Evolutionary conservation across 2,888 invertebrate species (phyloP).

Genomic region (Sesamia inferens): DNA sequence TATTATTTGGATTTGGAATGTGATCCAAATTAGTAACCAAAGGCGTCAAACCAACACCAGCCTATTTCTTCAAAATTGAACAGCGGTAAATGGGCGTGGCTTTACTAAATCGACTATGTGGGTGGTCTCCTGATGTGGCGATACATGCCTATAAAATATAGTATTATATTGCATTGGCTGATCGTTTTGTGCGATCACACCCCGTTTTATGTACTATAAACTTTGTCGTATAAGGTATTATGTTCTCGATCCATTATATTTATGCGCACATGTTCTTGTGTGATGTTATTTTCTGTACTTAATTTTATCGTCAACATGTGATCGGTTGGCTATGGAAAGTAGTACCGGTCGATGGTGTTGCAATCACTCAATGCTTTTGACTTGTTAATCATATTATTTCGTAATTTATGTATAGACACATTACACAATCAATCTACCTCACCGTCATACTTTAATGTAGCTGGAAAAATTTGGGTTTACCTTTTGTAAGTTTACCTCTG

Average conservation of each 20-base stretch:
- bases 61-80: conserved; percentile 81
- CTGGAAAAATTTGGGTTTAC: neutral
- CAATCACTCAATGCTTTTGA: neutral
- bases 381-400: neutral
- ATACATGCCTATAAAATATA: conserved; percentile 80
- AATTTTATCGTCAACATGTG: conserved; percentile 33
- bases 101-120: conserved; percentile 76
- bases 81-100: conserved; percentile 81
- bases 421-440: neutral
- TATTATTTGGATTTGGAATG: conserved; percentile 29
- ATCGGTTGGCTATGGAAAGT: neutral
- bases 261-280: conserved; percentile 36
- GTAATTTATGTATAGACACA: conserved; percentile 3
- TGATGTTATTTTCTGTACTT: conserved; percentile 45
- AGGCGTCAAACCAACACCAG: conserved; percentile 62
- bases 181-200: conserved; percentile 76
- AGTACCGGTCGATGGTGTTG: neutral
- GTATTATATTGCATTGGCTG: conserved; percentile 75
- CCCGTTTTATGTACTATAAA: conserved; percentile 81
- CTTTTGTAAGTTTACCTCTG: neutral
- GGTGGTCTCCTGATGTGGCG: conserved; percentile 80
- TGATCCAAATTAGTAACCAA: conserved; percentile 75
- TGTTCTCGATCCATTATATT: conserved; percentile 58
- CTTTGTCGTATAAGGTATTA: conserved; percentile 66
- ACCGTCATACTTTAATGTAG: neutral